These are phyloP conservation scores for Polyploca ridens DNA, from an alignment of 2,888 invertebrate species.

Conservation along the genomic window DNA sequence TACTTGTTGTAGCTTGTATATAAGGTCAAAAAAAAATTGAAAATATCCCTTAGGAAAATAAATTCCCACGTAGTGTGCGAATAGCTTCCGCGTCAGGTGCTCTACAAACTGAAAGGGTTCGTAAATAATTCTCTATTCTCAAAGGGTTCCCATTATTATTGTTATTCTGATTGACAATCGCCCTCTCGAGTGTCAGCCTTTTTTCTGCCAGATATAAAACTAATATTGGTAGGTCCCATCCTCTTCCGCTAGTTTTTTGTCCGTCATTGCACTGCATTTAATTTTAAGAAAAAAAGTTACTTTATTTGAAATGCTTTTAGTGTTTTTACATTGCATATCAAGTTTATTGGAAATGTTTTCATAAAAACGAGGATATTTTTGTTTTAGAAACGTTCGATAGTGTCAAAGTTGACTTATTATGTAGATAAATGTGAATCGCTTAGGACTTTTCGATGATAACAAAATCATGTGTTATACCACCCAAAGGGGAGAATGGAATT, in stretches of 20 bases:
- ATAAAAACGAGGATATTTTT: conserved; percentile 7
- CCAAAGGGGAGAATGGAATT: conserved; percentile 73
- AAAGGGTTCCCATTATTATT: conserved; percentile 79
- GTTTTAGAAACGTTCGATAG: neutral
- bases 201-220: conserved; percentile 81
- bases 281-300: conserved; percentile 67
- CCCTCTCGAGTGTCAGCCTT: conserved; percentile 75
- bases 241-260: conserved; percentile 81
- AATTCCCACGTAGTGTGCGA: conserved; percentile 78
- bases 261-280: conserved; percentile 65
- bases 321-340: conserved; percentile 41
- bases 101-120: conserved; percentile 70
- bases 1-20: conserved; percentile 6
- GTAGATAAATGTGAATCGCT: conserved; percentile 3
- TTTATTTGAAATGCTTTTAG: conserved; percentile 73
- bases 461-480: conserved; percentile 60
- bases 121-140: conserved; percentile 57
- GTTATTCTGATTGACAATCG: conserved; percentile 78
- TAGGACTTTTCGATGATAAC: conserved; percentile 57
- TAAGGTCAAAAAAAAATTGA: conserved; percentile 26
- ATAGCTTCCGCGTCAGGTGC: conserved; percentile 83
- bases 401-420: conserved; percentile 4
- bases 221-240: conserved; percentile 84
- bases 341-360: conserved; percentile 1
- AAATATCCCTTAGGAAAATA: conserved; percentile 31